These are phyloP conservation scores for Nasonia vitripennis DNA, from an alignment of 1,140 invertebrate genomes.

Conservation along the genomic window DNA sequence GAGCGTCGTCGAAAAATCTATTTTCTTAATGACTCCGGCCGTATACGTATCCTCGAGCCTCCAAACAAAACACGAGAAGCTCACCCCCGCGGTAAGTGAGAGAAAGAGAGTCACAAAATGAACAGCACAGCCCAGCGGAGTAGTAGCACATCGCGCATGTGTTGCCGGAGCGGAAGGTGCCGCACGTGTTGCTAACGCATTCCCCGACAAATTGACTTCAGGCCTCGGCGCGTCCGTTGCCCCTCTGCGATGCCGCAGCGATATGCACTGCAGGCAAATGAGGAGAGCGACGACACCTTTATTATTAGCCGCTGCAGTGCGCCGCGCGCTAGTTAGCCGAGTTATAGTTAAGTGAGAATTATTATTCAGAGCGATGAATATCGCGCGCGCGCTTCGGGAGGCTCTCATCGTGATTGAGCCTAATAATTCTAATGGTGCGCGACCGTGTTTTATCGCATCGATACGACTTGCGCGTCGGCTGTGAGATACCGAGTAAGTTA, in stretches of 20 bases:
- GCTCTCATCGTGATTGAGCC: no score
- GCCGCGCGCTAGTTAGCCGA: conserved; percentile 69
- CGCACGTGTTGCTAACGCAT: conserved; percentile 73
- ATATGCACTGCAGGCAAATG: conserved; percentile 24
- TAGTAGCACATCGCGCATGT: neutral
- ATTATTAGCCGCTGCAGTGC: conserved; percentile 70
- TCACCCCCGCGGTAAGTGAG: neutral
- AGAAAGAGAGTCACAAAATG: neutral
- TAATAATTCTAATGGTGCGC: no score
- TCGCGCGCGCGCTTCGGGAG: neutral
- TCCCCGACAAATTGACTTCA: conserved; percentile 75
- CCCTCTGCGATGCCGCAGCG: neutral
- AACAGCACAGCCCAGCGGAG: neutral
- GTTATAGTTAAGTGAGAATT: conserved; percentile 74
- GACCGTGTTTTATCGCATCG: no score
- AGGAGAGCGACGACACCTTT: conserved; percentile 66
- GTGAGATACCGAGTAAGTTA: no score
- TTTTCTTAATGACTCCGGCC: conserved; percentile 29
- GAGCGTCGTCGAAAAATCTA: neutral
- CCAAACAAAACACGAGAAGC: neutral
- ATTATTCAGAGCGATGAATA: conserved; percentile 70
- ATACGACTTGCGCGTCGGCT: no score
- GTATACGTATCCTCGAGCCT: conserved; percentile 23
- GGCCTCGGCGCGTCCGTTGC: conserved; percentile 63
- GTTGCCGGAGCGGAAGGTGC: conserved; percentile 26